phyloP scores from a whole-genome alignment of 30 jellyfish, hydroid and myxozoan genomes.

The Nemopilema nomurai region DNA sequence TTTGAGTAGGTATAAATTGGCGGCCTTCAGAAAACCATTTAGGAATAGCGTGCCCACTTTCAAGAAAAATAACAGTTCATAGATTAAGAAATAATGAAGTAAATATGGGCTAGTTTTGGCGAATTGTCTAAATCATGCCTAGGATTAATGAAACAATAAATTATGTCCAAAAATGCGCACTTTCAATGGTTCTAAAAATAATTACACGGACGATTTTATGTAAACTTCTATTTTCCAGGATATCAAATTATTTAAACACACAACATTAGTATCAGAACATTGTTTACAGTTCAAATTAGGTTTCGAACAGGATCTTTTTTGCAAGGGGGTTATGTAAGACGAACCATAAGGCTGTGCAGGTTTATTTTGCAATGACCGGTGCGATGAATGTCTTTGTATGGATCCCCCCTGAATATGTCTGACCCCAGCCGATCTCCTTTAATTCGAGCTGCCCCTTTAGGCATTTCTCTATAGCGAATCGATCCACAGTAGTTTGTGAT shows the following conservation, averaged over 20 bases:
- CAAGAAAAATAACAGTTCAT: no score
- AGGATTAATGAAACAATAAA: not conserved
- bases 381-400: not conserved
- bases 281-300: not conserved
- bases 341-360: not conserved
- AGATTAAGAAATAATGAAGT: no score
- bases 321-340: not conserved
- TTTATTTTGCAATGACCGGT: not conserved
- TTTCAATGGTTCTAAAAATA: no score
- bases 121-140: no score
- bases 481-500: not conserved
- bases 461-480: not conserved
- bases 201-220: not conserved
- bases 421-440: not conserved
- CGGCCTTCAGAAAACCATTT: no score
- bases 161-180: not conserved
- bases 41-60: no score
- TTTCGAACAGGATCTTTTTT: not conserved
- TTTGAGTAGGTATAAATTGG: no score
- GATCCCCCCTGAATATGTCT: not conserved
- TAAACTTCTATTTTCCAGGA: not conserved
- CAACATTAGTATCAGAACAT: not conserved
- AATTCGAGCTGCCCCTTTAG: not conserved
- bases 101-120: no score
- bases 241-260: not conserved